These are phyloP conservation scores for Gnathonemus echidnorhynchus DNA, from an alignment of 2,113 vertebrate species.

Conservation along the genomic window DNA sequence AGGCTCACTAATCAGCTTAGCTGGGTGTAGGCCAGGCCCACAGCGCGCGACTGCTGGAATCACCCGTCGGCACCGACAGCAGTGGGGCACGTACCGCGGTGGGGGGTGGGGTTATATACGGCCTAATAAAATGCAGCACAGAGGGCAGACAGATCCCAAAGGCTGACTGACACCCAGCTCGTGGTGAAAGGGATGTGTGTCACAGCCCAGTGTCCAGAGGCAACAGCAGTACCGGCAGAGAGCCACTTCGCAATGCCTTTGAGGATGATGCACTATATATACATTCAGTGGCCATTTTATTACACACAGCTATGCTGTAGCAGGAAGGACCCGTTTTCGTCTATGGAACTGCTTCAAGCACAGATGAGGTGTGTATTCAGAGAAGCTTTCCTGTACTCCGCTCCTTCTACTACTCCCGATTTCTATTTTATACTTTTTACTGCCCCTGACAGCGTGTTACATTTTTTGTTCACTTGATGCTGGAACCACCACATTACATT, in stretches of 20 bases:
- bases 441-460: background rate
- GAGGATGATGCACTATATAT: background rate
- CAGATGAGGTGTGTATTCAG: background rate
- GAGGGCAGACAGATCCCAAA: background rate
- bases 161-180: background rate
- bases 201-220: background rate
- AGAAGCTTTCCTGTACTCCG: background rate
- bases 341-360: background rate
- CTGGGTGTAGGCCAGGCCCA: background rate
- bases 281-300: background rate
- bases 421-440: no score
- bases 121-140: background rate
- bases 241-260: background rate
- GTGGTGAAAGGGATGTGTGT: background rate
- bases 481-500: background rate
- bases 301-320: background rate
- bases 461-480: background rate
- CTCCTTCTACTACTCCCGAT: background rate
- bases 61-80: background rate
- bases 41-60: background rate
- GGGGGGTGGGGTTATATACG: no score
- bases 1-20: conserved; percentile 28
- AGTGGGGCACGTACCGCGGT: background rate
- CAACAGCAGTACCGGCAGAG: background rate
- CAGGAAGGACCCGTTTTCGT: background rate